Evolutionary conservation across 2,888 invertebrate genomes (phyloP), one percentile per base, ranked within the genome.

Genomic region (Sialis fuliginosa): DNA sequence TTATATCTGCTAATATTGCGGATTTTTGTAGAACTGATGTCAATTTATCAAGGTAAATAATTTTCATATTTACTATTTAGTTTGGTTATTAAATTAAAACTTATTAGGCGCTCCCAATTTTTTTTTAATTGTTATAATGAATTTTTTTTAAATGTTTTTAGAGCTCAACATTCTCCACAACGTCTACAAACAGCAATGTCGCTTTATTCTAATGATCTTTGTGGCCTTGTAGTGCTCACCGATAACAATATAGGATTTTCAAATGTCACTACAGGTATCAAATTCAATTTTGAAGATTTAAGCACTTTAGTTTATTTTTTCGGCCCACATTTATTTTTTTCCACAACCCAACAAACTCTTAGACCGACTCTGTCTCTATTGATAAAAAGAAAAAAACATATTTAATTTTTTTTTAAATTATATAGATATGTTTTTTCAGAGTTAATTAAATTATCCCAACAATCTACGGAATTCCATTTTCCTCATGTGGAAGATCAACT

Each of bases 391-490:
- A 35, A 5, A 35, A 35, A n/a, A 35, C 37, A n/a, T n/a, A n/a
- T n/a, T n/a, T n/a, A n/a, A n/a, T n/a, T n/a, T n/a, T n/a, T n/a
- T n/a, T n/a, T n/a, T n/a, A n/a, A n/a, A n/a, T n/a, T n/a, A n/a
- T n/a, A n/a, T n/a, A n/a, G n/a, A n/a, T n/a, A n/a, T n/a, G n/a
- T n/a, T n/a, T n/a, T n/a, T n/a, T 34, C 56, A 80, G 81, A 79
- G 54, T 77, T 87, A 62, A 72, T 74, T 45, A 71, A 72, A 46
- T 70, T 83, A 42, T 84, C 83, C 58, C 79, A 82, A 56, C 69
- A 74, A 60, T 85, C 88, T 1, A 90, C 96, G 2, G 98, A 98
- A 64, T 90, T 96, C 61, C 98, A 98, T 71, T 97, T 98, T 66
- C 72, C 79, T 1, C 75, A 81, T 58, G 72, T 92, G 50, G 89